Conservation (phyloP, 2,113 vertebrate genomes). For the Bos taurus region DNA sequence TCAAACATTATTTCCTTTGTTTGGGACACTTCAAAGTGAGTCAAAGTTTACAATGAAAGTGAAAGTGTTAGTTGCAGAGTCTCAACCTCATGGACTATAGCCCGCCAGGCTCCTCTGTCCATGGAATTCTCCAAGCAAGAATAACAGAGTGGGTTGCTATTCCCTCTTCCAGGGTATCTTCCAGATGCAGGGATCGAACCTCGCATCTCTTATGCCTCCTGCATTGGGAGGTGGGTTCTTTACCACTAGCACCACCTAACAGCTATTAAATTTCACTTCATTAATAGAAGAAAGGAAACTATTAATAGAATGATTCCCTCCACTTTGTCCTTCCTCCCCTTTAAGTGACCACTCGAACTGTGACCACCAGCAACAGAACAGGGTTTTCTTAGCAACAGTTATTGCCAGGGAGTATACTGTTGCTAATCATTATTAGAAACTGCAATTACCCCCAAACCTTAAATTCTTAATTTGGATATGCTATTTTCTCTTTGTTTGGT, state of each 20-base stretch:
- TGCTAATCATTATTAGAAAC: not conserved
- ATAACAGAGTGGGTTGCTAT: not conserved
- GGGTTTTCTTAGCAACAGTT: not conserved
- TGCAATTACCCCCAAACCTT: not conserved
- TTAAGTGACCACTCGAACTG: not conserved
- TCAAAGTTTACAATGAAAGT: not conserved
- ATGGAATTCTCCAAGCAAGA: not conserved
- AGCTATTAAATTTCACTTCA: not conserved
- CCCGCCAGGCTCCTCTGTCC: not conserved
- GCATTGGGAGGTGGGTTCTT: not conserved
- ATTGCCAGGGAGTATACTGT: not conserved
- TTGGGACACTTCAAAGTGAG: not conserved
- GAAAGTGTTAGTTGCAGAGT: not conserved
- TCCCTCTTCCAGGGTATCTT: not conserved
- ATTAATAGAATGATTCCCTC: not conserved
- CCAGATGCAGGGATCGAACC: not conserved
- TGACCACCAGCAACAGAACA: not conserved
- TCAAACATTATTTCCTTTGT: not conserved
- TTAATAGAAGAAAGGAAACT: not conserved
- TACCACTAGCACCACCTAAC: not conserved
- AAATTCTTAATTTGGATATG: not conserved
- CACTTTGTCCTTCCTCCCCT: not conserved
- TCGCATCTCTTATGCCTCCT: not conserved
- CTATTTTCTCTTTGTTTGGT: not conserved
- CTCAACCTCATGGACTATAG: not conserved